Conservation (phyloP, 2,113 vertebrate species). For the Xyliphius kryptos region DNA sequence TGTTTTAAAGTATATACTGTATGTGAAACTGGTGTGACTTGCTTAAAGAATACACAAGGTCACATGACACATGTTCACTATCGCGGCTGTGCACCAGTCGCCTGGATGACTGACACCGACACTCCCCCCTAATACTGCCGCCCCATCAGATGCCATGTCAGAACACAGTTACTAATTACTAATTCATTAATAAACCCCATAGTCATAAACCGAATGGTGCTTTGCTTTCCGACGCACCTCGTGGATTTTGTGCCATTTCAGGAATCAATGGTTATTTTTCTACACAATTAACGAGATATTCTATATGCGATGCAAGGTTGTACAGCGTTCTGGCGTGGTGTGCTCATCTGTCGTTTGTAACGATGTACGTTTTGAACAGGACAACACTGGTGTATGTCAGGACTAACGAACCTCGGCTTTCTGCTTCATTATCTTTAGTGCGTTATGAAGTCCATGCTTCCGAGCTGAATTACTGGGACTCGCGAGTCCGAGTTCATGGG, state of each 20-base stretch:
- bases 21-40: background rate
- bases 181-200: too few relatives aligned
- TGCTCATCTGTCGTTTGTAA: constrained; percentile 59
- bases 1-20: too few relatives aligned
- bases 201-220: too few relatives aligned
- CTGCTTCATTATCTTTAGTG: constrained; percentile 57
- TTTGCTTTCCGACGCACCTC: background rate
- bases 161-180: too few relatives aligned
- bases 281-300: constrained; percentile 70
- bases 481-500: background rate
- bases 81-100: background rate
- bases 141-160: too few relatives aligned
- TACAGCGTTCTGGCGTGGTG: constrained; percentile 62
- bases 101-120: too few relatives aligned
- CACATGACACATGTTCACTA: background rate
- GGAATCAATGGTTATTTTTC: constrained; percentile 69
- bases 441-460: constrained; percentile 63
- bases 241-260: constrained; percentile 50
- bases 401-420: constrained; percentile 64
- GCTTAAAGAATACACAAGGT: background rate
- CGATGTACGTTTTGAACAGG: constrained; percentile 52
- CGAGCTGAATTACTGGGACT: constrained; percentile 59
- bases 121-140: too few relatives aligned
- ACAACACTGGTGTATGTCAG: constrained; percentile 65
- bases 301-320: constrained; percentile 68